Percentiles rank a stretch among this genome's conserved stretches.
Conservation (phyloP, 2,113 vertebrate genomes). For the Lepus americanus region DNA sequence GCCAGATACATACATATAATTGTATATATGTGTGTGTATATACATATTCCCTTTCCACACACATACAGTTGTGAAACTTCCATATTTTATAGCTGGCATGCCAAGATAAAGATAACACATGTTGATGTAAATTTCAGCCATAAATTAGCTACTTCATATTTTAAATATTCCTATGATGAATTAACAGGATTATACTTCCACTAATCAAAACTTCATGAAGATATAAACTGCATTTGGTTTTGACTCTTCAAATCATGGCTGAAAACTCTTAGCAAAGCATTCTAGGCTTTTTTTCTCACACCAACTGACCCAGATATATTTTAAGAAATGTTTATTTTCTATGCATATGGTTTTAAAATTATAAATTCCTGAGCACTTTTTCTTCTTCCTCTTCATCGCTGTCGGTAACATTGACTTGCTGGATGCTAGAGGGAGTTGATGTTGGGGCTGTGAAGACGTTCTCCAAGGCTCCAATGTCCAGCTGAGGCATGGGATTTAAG, state of each 20-base stretch:
- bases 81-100: slow-evolving; percentile 68
- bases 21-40: too few relatives aligned
- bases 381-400: slow-evolving; percentile 87
- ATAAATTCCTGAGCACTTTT: slow-evolving; percentile 89
- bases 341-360: slow-evolving; percentile 81
- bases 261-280: slow-evolving; percentile 70
- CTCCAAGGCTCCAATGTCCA: slow-evolving; percentile 83
- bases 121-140: slow-evolving; percentile 71
- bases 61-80: background rate
- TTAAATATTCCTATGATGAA: slow-evolving; percentile 74
- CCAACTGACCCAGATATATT: slow-evolving; percentile 81
- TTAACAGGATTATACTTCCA: slow-evolving; percentile 63
- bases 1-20: slow-evolving; percentile 11
- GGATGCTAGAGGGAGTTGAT: slow-evolving; percentile 82
- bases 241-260: slow-evolving; percentile 73
- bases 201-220: slow-evolving; percentile 62
- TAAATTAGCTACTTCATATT: slow-evolving; percentile 73
- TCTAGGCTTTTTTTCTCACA: slow-evolving; percentile 74
- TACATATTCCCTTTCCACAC: too few relatives aligned
- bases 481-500: slow-evolving; percentile 79
- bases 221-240: slow-evolving; percentile 43
- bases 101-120: slow-evolving; percentile 64
- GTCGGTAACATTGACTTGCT: slow-evolving; percentile 87
- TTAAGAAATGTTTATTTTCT: slow-evolving; percentile 85
- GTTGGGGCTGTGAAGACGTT: slow-evolving; percentile 85